These are phyloP conservation scores for Forbesichthys papilliferus DNA, from an alignment of 2,113 vertebrate species.

Conservation along the genomic window DNA sequence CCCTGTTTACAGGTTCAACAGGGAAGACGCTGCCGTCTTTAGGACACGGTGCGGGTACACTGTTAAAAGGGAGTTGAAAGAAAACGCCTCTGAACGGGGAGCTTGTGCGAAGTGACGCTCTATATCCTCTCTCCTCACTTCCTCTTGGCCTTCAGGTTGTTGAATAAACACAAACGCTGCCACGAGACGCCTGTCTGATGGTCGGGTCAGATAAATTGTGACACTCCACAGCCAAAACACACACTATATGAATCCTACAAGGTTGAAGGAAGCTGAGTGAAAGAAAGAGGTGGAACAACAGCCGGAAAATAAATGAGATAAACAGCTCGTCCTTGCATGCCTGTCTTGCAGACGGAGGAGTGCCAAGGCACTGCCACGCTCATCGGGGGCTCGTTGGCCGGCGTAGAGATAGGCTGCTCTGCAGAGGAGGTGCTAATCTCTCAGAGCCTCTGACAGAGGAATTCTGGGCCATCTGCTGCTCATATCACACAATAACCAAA, in stretches of 20 bases:
- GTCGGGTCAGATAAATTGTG: constrained; percentile 13
- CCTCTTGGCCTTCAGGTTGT: constrained; percentile 52
- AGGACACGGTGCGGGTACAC: too few relatives aligned
- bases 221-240: constrained; percentile 26
- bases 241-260: neutral
- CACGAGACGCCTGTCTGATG: constrained; percentile 53
- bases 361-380: constrained; percentile 10
- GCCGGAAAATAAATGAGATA: constrained; percentile 12
- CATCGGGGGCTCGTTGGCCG: too few relatives aligned
- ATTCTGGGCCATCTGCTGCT: neutral
- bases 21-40: too few relatives aligned
- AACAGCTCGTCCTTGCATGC: constrained; percentile 18
- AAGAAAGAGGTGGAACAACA: constrained; percentile 2
- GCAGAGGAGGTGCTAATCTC: neutral
- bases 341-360: constrained; percentile 40
- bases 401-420: neutral
- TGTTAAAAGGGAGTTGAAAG: too few relatives aligned
- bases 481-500: neutral
- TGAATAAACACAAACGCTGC: constrained; percentile 55
- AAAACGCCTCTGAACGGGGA: too few relatives aligned
- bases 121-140: constrained; percentile 12
- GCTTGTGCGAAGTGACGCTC: too few relatives aligned
- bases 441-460: neutral
- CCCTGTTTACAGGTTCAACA: too few relatives aligned
- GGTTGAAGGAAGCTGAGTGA: constrained; percentile 23